Conservation (phyloP, 1,140 invertebrate genomes). For the Pseudomyrmex cubaensis region DNA sequence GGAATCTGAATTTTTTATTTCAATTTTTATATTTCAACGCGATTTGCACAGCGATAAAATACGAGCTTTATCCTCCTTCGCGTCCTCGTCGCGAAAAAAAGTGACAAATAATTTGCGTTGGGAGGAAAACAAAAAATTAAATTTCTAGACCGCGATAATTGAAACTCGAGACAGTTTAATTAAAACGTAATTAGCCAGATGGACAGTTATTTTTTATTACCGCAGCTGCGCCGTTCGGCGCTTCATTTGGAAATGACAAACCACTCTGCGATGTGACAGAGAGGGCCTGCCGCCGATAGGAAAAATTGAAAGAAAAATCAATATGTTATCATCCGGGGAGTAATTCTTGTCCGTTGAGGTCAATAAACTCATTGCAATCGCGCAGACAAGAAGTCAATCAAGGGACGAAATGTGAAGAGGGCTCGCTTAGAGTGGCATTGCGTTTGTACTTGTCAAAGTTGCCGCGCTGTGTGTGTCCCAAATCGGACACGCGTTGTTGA, state of each 20-base stretch:
- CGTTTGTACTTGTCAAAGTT: not conserved
- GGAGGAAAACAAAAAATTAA: not conserved
- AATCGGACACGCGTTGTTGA: too few species aligned
- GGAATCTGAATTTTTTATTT: too few species aligned
- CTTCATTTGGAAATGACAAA: slow-evolving; percentile 22
- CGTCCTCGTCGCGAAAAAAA: too few species aligned
- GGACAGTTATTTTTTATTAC: slow-evolving; percentile 28
- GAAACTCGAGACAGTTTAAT: slow-evolving; percentile 40
- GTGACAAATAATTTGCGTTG: not conserved
- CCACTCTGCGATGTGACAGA: slow-evolving; percentile 4
- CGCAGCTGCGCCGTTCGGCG: not conserved
- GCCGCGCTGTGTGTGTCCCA: too few species aligned
- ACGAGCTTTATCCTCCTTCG: too few species aligned
- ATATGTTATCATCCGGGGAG: slow-evolving; percentile 34
- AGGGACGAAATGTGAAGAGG: not conserved
- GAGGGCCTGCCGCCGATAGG: not conserved
- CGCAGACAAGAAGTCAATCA: slow-evolving; percentile 19
- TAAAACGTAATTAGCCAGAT: slow-evolving; percentile 26
- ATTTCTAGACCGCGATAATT: slow-evolving; percentile 7
- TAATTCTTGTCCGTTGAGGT: slow-evolving; percentile 23
- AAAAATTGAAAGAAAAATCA: slow-evolving; percentile 52
- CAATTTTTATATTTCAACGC: too few species aligned
- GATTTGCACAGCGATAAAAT: too few species aligned
- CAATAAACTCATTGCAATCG: slow-evolving; percentile 10
- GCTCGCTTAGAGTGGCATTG: not conserved